A percentile compares a stretch with the other conserved stretches of the same genome.
Conservation (phyloP, 2,888 invertebrate genomes). For the Rhabditoides inermis region DNA sequence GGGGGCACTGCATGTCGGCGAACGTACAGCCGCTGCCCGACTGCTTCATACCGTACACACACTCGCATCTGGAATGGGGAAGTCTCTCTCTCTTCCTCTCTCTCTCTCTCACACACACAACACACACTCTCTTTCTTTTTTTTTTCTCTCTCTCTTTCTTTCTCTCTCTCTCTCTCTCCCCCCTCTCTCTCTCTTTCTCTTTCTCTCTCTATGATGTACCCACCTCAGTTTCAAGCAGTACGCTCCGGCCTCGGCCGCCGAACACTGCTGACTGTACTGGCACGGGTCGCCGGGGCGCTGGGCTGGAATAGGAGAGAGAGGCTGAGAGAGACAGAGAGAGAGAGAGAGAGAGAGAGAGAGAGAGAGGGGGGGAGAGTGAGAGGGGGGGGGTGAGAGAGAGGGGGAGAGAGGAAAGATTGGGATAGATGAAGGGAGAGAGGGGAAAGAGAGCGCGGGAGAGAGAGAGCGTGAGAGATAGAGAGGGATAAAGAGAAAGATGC, state of each 20-base stretch:
- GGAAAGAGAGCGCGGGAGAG: too few relatives aligned
- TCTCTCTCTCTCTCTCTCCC: background rate
- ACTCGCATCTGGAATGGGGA: conserved; percentile 30
- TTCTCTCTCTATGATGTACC: too few relatives aligned
- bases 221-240: conserved; percentile 42
- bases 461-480: too few relatives aligned
- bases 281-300: conserved; percentile 49
- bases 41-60: conserved; percentile 50
- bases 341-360: conserved; percentile 2
- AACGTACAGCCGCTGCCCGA: conserved; percentile 48
- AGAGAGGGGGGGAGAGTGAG: too few relatives aligned
- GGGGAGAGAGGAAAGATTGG: too few relatives aligned
- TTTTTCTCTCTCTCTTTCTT: background rate
- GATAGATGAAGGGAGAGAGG: too few relatives aligned
- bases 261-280: conserved; percentile 52
- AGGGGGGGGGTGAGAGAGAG: too few relatives aligned
- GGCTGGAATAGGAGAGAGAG: conserved; percentile 27
- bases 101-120: background rate
- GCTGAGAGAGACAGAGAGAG: background rate
- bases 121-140: background rate
- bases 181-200: background rate
- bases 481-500: too few relatives aligned
- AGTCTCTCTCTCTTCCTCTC: background rate
- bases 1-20: conserved; percentile 46
- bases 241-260: conserved; percentile 46